phyloP scores from a whole-genome alignment of 2,888 invertebrate genomes.

The Brenthis hecate region DNA sequence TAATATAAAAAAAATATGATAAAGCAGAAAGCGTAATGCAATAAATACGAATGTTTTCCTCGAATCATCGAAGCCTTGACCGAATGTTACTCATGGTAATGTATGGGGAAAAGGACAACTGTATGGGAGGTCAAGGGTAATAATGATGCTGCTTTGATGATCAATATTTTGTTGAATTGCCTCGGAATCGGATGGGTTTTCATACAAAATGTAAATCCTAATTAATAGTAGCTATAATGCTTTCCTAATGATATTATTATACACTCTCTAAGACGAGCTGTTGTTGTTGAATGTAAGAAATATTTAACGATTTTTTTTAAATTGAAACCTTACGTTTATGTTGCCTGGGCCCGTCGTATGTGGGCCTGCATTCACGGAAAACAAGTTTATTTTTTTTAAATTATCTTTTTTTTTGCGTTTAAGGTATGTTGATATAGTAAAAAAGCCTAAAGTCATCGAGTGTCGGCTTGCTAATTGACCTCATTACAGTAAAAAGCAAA shows the following conservation, averaged over 20 bases:
- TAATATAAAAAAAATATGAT: slow-evolving; percentile 27
- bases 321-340: slow-evolving; percentile 22
- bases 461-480: slow-evolving; percentile 15
- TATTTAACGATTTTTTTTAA: slow-evolving; percentile 3
- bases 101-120: slow-evolving; percentile 56
- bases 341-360: slow-evolving; percentile 51
- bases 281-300: not conserved
- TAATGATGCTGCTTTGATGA: slow-evolving; percentile 23
- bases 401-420: slow-evolving; percentile 10
- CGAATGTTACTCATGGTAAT: slow-evolving; percentile 55
- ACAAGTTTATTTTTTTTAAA: slow-evolving; percentile 49
- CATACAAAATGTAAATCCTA: not conserved
- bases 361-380: slow-evolving; percentile 56
- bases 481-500: slow-evolving; percentile 24
- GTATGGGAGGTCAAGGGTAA: slow-evolving; percentile 32
- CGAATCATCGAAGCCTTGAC: slow-evolving; percentile 74
- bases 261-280: not conserved
- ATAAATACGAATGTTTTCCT: slow-evolving; percentile 50
- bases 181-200: not conserved
- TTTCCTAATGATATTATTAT: not conserved
- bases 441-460: not conserved
- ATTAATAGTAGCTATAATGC: not conserved
- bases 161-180: slow-evolving; percentile 15
- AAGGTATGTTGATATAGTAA: not conserved
- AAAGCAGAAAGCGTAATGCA: slow-evolving; percentile 38